Percentiles rank a stretch among this genome's conserved stretches.
These are phyloP conservation scores for Charanyca ferruginea DNA, from an alignment of 2,888 invertebrate genomes.

Conservation along the genomic window DNA sequence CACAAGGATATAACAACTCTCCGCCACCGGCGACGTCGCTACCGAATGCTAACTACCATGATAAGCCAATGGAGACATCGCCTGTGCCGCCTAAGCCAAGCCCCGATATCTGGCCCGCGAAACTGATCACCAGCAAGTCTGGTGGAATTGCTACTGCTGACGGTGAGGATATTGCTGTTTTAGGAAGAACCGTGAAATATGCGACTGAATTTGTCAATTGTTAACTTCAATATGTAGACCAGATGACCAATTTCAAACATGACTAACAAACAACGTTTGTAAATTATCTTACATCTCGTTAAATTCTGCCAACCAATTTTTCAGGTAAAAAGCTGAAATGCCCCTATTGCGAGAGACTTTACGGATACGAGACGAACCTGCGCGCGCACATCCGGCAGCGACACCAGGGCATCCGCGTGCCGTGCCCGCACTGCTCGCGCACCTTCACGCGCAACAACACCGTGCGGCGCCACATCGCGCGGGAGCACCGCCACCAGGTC, in stretches of 20 bases:
- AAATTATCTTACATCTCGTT: neutral
- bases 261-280: neutral
- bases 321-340: constrained; percentile 97
- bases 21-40: constrained; percentile 91
- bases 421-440: constrained; percentile 97
- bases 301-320: constrained; percentile 65
- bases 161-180: constrained; percentile 88
- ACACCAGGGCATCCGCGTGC: constrained; percentile 97
- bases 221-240: neutral
- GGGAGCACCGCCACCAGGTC: constrained; percentile 96
- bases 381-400: constrained; percentile 97
- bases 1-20: constrained; percentile 90
- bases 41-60: constrained; percentile 85
- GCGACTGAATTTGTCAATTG: neutral
- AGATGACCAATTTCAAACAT: neutral
- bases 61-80: constrained; percentile 86
- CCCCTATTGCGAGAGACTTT: constrained; percentile 97
- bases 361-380: constrained; percentile 98
- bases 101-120: constrained; percentile 92
- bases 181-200: neutral
- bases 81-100: constrained; percentile 91
- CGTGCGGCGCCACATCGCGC: constrained; percentile 96
- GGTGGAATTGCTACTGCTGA: constrained; percentile 96
- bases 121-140: constrained; percentile 93
- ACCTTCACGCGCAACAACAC: constrained; percentile 98